Percentiles rank a stretch among this genome's conserved stretches.
phyloP scores from a whole-genome alignment of 2,113 vertebrate genomes.

The Chelonoidis abingdonii region DNA sequence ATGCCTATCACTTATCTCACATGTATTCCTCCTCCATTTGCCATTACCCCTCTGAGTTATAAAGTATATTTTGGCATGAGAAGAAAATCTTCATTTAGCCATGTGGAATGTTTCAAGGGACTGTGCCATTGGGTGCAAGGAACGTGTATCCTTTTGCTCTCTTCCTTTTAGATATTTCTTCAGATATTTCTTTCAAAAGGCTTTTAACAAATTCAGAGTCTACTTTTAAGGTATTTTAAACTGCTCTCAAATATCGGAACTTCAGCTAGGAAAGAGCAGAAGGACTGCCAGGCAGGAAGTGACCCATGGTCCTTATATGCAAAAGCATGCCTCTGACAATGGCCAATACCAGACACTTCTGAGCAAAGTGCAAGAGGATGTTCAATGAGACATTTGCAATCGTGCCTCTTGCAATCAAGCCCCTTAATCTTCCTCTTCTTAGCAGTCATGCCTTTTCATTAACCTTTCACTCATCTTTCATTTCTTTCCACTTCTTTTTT shows the following conservation, averaged over 20 bases:
- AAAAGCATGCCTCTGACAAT: not conserved
- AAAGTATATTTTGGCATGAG: not conserved
- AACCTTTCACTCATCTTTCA: not conserved
- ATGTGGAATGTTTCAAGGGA: not conserved
- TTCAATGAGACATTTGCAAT: not conserved
- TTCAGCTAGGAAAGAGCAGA: not conserved
- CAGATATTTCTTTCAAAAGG: not conserved
- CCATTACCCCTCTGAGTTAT: not conserved
- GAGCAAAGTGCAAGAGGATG: not conserved
- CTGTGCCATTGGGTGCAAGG: not conserved
- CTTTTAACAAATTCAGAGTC: not conserved
- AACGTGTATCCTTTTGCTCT: not conserved
- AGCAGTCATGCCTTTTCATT: not conserved
- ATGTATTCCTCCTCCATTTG: rapidly evolving
- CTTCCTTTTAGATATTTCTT: not conserved
- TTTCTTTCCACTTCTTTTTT: not conserved
- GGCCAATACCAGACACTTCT: not conserved
- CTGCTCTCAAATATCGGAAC: not conserved
- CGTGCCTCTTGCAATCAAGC: not conserved
- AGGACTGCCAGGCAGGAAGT: not conserved
- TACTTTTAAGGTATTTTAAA: not conserved
- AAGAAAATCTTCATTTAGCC: not conserved
- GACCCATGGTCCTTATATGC: not conserved
- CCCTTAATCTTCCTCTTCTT: not conserved
- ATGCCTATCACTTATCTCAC: not conserved